Evolutionary conservation across 2,888 invertebrate genomes (phyloP).

Genomic region (Micoletzkya japonica): DNA sequence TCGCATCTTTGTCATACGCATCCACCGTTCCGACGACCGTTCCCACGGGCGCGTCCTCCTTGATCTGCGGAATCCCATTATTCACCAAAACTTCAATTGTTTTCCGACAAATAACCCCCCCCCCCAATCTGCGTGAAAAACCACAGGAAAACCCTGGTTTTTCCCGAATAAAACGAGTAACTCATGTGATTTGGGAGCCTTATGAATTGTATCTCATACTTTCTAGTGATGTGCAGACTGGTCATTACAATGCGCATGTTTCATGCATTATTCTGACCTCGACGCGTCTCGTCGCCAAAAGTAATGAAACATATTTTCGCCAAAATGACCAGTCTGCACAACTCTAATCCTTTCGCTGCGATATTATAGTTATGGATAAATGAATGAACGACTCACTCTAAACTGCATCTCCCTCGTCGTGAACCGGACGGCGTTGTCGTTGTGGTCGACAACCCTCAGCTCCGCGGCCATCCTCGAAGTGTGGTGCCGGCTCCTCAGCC

Average conservation of each 20-base stretch:
- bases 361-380: too few relatives aligned
- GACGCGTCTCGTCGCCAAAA: too few relatives aligned
- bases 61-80: constrained; percentile 1
- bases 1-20: constrained; percentile 9
- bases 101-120: background rate
- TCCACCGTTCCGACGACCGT: constrained; percentile 3
- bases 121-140: too few relatives aligned
- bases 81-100: background rate
- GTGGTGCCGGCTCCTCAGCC: background rate
- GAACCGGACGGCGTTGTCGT: constrained; percentile 13
- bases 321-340: too few relatives aligned
- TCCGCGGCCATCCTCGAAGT: constrained; percentile 7
- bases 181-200: too few relatives aligned
- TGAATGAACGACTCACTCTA: constrained; percentile 12
- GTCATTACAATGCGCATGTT: too few relatives aligned
- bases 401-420: constrained; percentile 12
- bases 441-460: constrained; percentile 11
- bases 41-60: background rate
- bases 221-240: too few relatives aligned
- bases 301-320: too few relatives aligned
- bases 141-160: too few relatives aligned
- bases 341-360: too few relatives aligned
- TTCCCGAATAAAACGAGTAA: too few relatives aligned
- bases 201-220: background rate
- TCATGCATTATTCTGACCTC: too few relatives aligned